Conservation (phyloP, 2,888 invertebrate genomes). For the Operophtera brumata region DNA sequence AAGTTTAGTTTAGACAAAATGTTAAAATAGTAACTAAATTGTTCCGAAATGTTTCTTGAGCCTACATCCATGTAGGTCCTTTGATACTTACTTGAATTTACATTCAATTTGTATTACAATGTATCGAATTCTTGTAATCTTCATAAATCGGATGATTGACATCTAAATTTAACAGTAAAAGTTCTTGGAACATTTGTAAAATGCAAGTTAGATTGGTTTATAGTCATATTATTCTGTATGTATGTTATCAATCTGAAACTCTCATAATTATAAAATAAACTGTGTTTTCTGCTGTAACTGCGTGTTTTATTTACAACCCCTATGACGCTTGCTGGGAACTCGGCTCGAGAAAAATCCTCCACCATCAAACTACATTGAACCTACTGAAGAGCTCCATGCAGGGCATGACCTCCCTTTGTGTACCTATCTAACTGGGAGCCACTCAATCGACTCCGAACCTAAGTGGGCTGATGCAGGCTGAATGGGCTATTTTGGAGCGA, state of each 20-base stretch:
- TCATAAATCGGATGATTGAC: constrained; percentile 72
- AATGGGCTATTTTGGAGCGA: no score
- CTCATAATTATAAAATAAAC: constrained; percentile 82
- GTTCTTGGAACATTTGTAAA: constrained; percentile 69
- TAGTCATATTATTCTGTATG: constrained; percentile 77
- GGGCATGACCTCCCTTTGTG: no score
- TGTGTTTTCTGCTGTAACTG: constrained; percentile 80
- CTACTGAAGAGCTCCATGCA: no score
- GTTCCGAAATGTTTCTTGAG: constrained; percentile 60
- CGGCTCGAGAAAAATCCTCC: no score
- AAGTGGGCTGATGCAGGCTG: no score
- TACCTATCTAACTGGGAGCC: no score
- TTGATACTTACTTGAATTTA: constrained; percentile 68
- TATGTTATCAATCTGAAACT: constrained; percentile 82
- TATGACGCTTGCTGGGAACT: no score
- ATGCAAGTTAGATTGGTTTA: constrained; percentile 79
- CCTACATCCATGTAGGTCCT: constrained; percentile 37
- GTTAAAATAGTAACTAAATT: constrained; percentile 70
- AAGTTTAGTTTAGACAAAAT: constrained; percentile 73
- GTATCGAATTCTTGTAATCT: constrained; percentile 68
- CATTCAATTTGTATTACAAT: constrained; percentile 67
- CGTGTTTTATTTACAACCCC: constrained; percentile 43
- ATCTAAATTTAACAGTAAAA: constrained; percentile 58
- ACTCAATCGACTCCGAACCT: no score
- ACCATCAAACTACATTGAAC: no score